Evolutionary conservation across 2,888 invertebrate genomes (phyloP), one percentile per base, ranked within the genome.

Genomic region (Tachystola acroxantha): DNA sequence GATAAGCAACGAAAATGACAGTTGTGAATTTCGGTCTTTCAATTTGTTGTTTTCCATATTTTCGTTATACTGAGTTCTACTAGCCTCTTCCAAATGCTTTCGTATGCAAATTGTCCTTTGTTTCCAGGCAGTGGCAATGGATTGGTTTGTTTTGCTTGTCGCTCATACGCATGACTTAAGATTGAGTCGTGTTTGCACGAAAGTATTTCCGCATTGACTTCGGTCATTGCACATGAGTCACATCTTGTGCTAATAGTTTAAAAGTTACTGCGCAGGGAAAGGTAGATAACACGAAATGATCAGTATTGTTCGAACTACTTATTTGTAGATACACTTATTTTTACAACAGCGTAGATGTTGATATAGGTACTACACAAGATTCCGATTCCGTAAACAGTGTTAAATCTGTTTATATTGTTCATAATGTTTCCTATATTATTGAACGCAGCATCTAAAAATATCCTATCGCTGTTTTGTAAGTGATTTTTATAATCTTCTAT

Each of bases 41-140:
- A n/a, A n/a, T n/a, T n/a, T n/a, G n/a, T 32, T 36, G 36, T 36
- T 37, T 26, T 16, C 16, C 16, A 16, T 16, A 16, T 3, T 16
- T 16, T 16, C 16, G 20, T 37, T 26, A 20, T 19, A 36, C 30
- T 24, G 24, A 24, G 5, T n/a, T 24, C n/a, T 24, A 24, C 14
- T 25, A 4, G 16, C 16, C 3, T 16, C 3, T 6, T 16, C 16
- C 16, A 4, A 4, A 16, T 16, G 16, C 16, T 16, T 16, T 45
- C 47, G 42, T 51, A 66, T 64, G 63, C 53, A 57, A 69, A 68
- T 60, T 42, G 42, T 48, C 45, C 56, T 58, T 60, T 64, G 64
- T 61, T 22, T 59, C 57, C 39, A 47, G 53, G 40, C 49, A 46
- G 52, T 52, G 13, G 22, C 22, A 19, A 37, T 31, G 14, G 28